Conservation (phyloP, 2,888 invertebrate genomes). For the Sinodicranocentrus sp. region DNA sequence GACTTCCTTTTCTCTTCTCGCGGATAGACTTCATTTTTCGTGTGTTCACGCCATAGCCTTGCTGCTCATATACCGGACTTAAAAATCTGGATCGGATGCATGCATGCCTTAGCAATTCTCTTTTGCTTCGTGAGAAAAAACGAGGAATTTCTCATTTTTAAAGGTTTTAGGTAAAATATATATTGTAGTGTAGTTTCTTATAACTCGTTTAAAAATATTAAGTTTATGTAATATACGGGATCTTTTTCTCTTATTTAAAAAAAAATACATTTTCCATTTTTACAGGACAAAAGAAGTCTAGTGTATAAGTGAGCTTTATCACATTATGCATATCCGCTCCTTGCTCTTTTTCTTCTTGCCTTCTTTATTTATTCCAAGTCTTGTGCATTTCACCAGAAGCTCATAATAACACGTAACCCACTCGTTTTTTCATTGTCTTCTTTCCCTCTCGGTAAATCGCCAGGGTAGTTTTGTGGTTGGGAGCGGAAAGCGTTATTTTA, state of each 20-base stretch:
- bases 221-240: constrained; percentile 24
- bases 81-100: constrained; percentile 40
- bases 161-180: too few relatives aligned
- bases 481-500: too few relatives aligned
- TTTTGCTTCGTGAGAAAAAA: constrained; percentile 43
- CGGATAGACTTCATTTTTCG: constrained; percentile 46
- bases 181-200: too few relatives aligned
- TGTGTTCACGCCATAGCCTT: neutral
- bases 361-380: constrained; percentile 1
- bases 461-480: too few relatives aligned
- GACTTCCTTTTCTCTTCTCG: constrained; percentile 37
- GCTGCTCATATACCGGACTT: constrained; percentile 19
- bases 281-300: neutral
- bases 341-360: constrained; percentile 3
- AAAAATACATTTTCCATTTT: neutral
- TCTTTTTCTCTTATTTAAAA: neutral
- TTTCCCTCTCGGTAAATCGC: constrained; percentile 12
- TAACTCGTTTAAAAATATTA: too few relatives aligned
- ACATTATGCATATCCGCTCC: constrained; percentile 5
- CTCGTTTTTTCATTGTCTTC: constrained; percentile 42
- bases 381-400: constrained; percentile 22
- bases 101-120: constrained; percentile 40
- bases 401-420: constrained; percentile 28
- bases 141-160: constrained; percentile 24
- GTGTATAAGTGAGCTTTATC: constrained; percentile 10